phyloP scores from a whole-genome alignment of 92 coral and sea anemone species.

The Pocillopora meandrina region DNA sequence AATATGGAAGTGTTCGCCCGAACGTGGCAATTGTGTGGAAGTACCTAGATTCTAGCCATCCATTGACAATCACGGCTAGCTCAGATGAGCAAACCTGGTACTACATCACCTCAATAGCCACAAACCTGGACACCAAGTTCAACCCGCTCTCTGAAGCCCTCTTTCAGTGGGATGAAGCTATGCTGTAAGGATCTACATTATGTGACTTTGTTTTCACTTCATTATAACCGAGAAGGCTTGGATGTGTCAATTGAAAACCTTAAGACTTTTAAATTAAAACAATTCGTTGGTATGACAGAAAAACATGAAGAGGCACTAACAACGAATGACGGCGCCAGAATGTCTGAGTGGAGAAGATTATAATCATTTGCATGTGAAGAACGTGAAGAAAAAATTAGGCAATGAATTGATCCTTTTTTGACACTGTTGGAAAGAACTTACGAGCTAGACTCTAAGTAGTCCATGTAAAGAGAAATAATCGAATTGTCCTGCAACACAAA shows the following conservation, averaged over 20 bases:
- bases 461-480: no score
- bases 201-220: background rate
- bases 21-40: conserved; percentile 68
- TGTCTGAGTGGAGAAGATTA: no score
- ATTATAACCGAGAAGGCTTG: background rate
- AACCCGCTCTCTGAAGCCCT: conserved; percentile 80
- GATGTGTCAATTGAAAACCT: background rate
- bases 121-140: conserved; percentile 82
- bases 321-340: no score
- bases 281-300: no score
- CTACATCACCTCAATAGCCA: conserved; percentile 67
- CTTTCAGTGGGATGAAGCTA: conserved; percentile 63
- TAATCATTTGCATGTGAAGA: no score
- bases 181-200: conserved; percentile 40
- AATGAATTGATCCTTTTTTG: no score
- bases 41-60: conserved; percentile 14
- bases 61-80: conserved; percentile 12
- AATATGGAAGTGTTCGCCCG: conserved; percentile 61
- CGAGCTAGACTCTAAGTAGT: no score
- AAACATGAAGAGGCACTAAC: no score
- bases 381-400: no score
- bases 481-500: no score
- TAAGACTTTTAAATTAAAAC: background rate
- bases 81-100: conserved; percentile 70
- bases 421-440: no score